These are phyloP conservation scores for Anolis carolinensis DNA, from an alignment of 2,113 vertebrate species.

Conservation along the genomic window DNA sequence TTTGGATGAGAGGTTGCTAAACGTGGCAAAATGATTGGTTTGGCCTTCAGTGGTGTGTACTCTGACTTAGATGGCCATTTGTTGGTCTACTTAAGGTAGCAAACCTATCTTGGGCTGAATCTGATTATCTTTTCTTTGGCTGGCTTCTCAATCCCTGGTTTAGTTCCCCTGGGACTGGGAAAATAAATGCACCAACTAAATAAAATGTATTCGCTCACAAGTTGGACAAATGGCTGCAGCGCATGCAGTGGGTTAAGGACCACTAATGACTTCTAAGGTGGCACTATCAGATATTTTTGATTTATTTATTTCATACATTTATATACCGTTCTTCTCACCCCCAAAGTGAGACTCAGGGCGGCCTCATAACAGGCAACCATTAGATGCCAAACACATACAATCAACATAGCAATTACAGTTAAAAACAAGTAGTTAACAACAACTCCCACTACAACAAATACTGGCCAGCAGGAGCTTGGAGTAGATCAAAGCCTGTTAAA, in stretches of 20 bases:
- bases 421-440: too few relatives aligned
- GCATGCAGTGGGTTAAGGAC: background rate
- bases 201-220: background rate
- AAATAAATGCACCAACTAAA: background rate
- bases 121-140: background rate
- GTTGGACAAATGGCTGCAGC: background rate
- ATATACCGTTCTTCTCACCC: too few relatives aligned
- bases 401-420: background rate
- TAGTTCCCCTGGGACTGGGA: background rate
- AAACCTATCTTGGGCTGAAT: background rate
- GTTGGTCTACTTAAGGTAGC: background rate
- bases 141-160: background rate
- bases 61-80: background rate
- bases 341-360: too few relatives aligned
- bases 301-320: too few relatives aligned
- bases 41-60: background rate
- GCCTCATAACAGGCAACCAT: too few relatives aligned
- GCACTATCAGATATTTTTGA: too few relatives aligned
- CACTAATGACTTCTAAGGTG: background rate
- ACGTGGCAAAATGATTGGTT: too few relatives aligned
- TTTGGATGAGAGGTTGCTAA: too few relatives aligned
- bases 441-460: too few relatives aligned
- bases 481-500: too few relatives aligned
- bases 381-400: too few relatives aligned
- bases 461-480: too few relatives aligned